Base-by-base conservation (phyloP, 2,888 invertebrate genomes). In the Taenaris catops region DNA sequence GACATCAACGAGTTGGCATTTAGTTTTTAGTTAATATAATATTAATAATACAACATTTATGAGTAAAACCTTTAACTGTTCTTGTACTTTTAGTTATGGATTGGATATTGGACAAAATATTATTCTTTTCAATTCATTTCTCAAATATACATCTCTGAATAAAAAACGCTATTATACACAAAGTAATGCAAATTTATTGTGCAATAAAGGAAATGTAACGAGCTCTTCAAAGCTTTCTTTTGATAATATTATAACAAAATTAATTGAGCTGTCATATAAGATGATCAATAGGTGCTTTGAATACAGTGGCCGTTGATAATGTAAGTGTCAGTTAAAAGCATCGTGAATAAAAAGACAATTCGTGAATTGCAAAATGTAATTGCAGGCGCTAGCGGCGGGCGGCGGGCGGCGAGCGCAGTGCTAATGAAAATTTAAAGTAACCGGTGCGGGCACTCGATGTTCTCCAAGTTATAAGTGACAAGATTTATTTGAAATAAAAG, bases 371-470 rank as follows among this genome's bases (percentile, higher is more conserved):
- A 40, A 73, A 72, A 70, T 78, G 74, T 76, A 78, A 78, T 78
- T 78, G 73, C 60, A 65, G 52, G 48, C 53, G 46, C 45, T 46
- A 58, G 57, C 49, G 49, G 46, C 46, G 49, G 50, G 46, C 47
- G 49, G 46, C 46, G 49, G 50, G 46, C 47, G 51, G 47, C 37
- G 38, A 43, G 46, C 52, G 53, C 38, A 42, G 58, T 60, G 68
- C 69, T 79, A 75, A 80, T 81, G 76, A 81, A 80, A 80, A 76
- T 78, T 80, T 81, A 80, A 79, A 78, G 69, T 70, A 72, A 72
- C 75, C 65, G 58, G 65, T 70, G 68, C 63, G 48, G 58, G 54
- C 51, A 44, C 38, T 44, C 38, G 25, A 32, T 12, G 7, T 34
- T 53, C 55, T 34, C 38, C 52, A 53, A 51, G 46, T 28, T 19